Evolutionary conservation across 2,797 vertebrate species (phyloP).

Genomic region (Coregonus ussuriensis): DNA sequence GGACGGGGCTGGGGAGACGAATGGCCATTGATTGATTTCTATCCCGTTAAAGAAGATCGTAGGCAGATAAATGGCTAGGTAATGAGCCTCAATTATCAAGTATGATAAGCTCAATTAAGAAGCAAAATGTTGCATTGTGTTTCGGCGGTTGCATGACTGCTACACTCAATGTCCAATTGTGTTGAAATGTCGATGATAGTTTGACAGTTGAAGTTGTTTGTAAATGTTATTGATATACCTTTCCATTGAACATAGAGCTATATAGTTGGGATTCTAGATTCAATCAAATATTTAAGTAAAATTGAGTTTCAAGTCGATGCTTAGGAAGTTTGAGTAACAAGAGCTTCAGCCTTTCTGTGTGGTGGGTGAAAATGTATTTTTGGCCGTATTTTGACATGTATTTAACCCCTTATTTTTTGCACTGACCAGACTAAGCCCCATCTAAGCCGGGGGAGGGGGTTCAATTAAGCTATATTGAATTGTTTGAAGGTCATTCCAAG

Average conservation of each 20-base stretch:
- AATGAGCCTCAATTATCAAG: slow-evolving; percentile 71
- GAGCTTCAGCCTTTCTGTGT: not conserved
- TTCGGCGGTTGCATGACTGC: not conserved
- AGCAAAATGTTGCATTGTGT: slow-evolving; percentile 26
- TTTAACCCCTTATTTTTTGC: too few relatives aligned
- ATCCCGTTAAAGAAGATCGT: slow-evolving; percentile 65
- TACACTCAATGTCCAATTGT: not conserved
- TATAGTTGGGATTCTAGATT: not conserved
- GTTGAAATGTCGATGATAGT: not conserved
- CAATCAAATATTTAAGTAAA: not conserved
- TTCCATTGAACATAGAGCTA: not conserved
- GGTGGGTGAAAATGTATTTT: too few relatives aligned
- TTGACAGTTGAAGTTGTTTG: not conserved
- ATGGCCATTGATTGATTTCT: slow-evolving; percentile 66
- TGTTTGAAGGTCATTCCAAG: too few relatives aligned
- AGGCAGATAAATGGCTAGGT: slow-evolving; percentile 66
- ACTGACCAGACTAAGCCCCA: too few relatives aligned
- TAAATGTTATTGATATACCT: not conserved
- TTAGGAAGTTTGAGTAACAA: not conserved
- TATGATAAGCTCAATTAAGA: slow-evolving; percentile 60
- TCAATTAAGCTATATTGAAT: too few relatives aligned
- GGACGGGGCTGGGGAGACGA: slow-evolving; percentile 21
- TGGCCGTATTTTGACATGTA: not conserved
- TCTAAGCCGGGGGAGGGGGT: too few relatives aligned
- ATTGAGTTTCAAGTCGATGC: not conserved